Evolutionary conservation across 2,797 vertebrate species (phyloP), one percentile per base, ranked within the genome.

Genomic region (Okamejei kenojei): DNA sequence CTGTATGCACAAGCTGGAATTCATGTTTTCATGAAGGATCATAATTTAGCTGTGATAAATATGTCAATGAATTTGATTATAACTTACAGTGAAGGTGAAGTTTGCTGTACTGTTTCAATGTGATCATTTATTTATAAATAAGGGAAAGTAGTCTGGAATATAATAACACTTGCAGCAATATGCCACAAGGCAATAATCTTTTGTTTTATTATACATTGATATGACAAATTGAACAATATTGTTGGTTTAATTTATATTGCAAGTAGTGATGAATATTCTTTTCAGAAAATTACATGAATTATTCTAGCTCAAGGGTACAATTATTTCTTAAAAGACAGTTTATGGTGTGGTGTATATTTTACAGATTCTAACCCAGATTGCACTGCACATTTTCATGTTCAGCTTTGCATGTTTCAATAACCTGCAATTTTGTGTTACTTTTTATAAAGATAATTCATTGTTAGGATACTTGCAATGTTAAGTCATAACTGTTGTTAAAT

Each of bases 111-210:
- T 82, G 54, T 82, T 82, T 8, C 38, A 82, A 45, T 35, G 45
- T 80, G 35, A 82, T 81, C 45, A 54, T 58, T 82, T 58, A 82
- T 58, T n/a, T 88, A 88, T 88, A 65, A 84, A 88, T 63, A 63
- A 32, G 84, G 65, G 84, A 90, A 1, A 21, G 17, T 17, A 45
- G 35, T 73, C 35, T 26, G 32, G 35, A 45, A 8, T 13, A 45
- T 73, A 73, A 90, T 35, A 9, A 8, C 68, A 38, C 35, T 45
- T 23, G 17, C 9, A 90, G 3, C 3, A 45, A 73, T 90, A 26
- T 45, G 11, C 45, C n/a, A 45, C 0, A 82, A 17, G n/a, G 68
- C 7, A 45, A 19, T 68, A 73, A 35, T 38, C 88, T 71, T 29
- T 73, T 73, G 88, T 45, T 73, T 73, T 90, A 73, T 45, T 90